Percentiles rank a stretch among this genome's conserved stretches.
These are phyloP conservation scores for Amphipoea oculea DNA, from an alignment of 2,888 invertebrate genomes.

Conservation along the genomic window DNA sequence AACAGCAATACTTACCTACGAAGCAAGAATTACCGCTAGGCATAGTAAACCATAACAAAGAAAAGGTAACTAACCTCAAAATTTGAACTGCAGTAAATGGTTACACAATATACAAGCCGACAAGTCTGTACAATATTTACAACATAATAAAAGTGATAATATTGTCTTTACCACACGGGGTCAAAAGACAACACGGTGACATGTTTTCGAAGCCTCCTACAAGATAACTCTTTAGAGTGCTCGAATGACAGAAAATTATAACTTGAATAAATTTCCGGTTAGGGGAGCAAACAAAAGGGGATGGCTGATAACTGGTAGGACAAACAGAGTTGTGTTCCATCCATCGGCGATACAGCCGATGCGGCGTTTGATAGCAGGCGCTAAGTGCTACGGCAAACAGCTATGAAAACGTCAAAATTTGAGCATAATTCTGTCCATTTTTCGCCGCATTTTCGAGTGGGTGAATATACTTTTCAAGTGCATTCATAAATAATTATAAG, in stretches of 20 bases:
- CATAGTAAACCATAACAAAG: conserved; percentile 22
- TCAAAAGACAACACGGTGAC: conserved; percentile 80
- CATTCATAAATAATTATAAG: not conserved
- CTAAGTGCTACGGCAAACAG: conserved; percentile 82
- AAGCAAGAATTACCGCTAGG: conserved; percentile 3
- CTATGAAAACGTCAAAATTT: conserved; percentile 29
- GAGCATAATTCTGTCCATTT: not conserved
- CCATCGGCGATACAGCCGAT: conserved; percentile 85
- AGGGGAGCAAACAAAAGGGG: conserved; percentile 84
- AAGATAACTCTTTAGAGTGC: conserved; percentile 75
- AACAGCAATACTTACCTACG: not conserved
- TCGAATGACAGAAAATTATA: conserved; percentile 89
- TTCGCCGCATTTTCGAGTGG: not conserved
- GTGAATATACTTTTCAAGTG: not conserved
- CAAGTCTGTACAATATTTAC: conserved; percentile 57
- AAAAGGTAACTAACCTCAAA: conserved; percentile 42
- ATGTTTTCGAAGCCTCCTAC: conserved; percentile 69
- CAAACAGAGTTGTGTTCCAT: conserved; percentile 84
- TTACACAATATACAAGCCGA: conserved; percentile 48
- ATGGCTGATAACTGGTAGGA: conserved; percentile 81
- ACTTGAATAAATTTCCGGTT: conserved; percentile 90
- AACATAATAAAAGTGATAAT: conserved; percentile 55
- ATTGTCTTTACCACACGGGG: conserved; percentile 62
- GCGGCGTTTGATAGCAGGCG: conserved; percentile 87
- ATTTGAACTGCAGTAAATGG: conserved; percentile 45